A percentile compares a stretch with the other conserved stretches of the same genome.
Evolutionary conservation across 2,797 vertebrate species (phyloP).

Genomic region (Platalea minor): DNA sequence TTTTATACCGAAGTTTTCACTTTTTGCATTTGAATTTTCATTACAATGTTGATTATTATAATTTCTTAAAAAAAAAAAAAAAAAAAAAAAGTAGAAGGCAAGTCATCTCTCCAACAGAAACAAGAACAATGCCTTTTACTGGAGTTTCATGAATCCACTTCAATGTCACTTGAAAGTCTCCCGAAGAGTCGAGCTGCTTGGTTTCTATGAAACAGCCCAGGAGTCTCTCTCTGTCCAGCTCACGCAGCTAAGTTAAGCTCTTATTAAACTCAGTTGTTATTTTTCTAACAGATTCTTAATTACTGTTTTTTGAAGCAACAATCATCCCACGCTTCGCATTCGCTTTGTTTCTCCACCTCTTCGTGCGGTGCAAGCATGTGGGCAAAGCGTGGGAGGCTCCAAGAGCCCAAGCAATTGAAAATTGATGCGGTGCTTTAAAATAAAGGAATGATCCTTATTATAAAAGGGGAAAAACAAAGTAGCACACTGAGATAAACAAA

Average conservation of each 20-base stretch:
- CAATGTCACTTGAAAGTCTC: slow-evolving; percentile 52
- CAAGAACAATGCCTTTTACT: slow-evolving; percentile 38
- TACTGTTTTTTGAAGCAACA: slow-evolving; percentile 67
- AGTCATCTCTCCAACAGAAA: neutral
- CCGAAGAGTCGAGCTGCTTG: neutral
- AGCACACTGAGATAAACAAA: slow-evolving; percentile 72
- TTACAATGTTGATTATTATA: neutral
- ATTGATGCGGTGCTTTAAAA: slow-evolving; percentile 59
- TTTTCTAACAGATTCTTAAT: slow-evolving; percentile 69
- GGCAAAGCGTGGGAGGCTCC: slow-evolving; percentile 66
- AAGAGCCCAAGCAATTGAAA: slow-evolving; percentile 61
- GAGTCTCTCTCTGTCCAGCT: slow-evolving; percentile 54
- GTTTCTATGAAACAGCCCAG: slow-evolving; percentile 41
- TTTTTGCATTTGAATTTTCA: neutral
- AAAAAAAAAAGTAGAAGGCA: neutral
- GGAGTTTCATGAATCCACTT: slow-evolving; percentile 39
- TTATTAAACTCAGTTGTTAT: slow-evolving; percentile 68
- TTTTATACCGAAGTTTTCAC: neutral
- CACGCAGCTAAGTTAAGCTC: slow-evolving; percentile 66
- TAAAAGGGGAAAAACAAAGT: slow-evolving; percentile 68
- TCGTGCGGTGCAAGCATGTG: slow-evolving; percentile 44
- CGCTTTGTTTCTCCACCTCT: slow-evolving; percentile 64
- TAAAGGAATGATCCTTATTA: slow-evolving; percentile 70
- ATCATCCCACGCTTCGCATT: slow-evolving; percentile 53
- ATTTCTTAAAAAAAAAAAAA: neutral